These are phyloP conservation scores for Pantherophis vulpinus DNA, from an alignment of 2,797 vertebrate genomes.

Conservation along the genomic window DNA sequence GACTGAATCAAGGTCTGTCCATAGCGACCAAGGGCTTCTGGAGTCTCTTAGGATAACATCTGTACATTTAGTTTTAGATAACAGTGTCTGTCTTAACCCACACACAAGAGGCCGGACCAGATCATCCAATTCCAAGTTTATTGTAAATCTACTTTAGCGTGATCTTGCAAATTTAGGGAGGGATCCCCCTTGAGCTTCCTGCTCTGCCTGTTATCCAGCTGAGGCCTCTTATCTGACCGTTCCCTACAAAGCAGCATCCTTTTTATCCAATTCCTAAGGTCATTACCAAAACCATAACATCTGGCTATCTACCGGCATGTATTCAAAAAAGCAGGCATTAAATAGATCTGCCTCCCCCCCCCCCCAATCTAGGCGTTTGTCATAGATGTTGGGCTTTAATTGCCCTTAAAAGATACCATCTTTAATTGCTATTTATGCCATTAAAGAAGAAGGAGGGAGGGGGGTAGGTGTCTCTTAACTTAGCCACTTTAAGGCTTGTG, in stretches of 20 bases:
- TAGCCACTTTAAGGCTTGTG: too few species aligned
- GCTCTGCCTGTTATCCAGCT: neutral
- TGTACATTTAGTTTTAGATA: neutral
- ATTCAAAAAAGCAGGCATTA: neutral
- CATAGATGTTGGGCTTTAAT: too few species aligned
- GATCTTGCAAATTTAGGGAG: neutral
- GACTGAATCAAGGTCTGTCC: neutral
- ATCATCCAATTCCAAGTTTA: neutral
- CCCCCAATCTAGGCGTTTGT: too few species aligned
- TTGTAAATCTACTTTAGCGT: neutral
- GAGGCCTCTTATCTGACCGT: neutral
- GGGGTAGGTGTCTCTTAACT: too few species aligned
- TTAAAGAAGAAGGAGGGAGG: too few species aligned
- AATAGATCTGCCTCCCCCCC: neutral
- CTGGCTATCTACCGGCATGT: neutral
- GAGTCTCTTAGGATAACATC: neutral
- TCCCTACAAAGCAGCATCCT: neutral
- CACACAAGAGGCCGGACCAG: too few species aligned
- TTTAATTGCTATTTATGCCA: neutral
- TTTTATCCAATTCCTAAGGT: neutral
- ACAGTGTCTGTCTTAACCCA: neutral
- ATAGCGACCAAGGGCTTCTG: neutral
- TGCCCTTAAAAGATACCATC: too few species aligned
- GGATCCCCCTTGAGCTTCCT: neutral
- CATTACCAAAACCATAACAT: neutral